A percentile compares a stretch with the other conserved stretches of the same genome.
Conservation (phyloP, 1,140 invertebrate genomes). For the Charaxes varanes region DNA sequence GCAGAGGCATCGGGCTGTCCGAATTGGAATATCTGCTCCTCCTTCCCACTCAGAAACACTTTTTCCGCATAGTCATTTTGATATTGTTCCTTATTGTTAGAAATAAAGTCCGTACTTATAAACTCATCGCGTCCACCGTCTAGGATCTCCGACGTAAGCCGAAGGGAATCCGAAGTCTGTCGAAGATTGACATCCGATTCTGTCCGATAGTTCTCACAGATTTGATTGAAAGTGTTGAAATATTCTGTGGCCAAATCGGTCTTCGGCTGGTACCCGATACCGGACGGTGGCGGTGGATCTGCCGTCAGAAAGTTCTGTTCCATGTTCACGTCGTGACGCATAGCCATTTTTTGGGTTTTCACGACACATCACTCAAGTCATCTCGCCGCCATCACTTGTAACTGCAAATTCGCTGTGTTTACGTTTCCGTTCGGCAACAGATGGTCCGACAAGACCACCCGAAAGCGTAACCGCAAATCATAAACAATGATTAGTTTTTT, state of each 20-base stretch:
- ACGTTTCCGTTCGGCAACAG: constrained; percentile 5
- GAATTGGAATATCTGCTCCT: constrained; percentile 59
- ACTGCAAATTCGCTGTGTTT: constrained; percentile 1
- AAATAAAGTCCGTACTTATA: constrained; percentile 50
- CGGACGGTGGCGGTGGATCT: constrained; percentile 45
- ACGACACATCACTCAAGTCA: constrained; percentile 13
- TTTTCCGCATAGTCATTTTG: constrained; percentile 33
- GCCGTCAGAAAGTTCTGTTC: constrained; percentile 51
- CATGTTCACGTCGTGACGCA: constrained; percentile 53
- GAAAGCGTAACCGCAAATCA: not conserved
- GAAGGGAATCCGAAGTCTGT: constrained; percentile 48
- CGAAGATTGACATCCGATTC: constrained; percentile 46
- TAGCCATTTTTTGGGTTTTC: constrained; percentile 14
- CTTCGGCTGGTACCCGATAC: constrained; percentile 40
- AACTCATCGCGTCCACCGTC: constrained; percentile 49
- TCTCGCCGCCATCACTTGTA: constrained; percentile 3
- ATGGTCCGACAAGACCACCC: constrained; percentile 1
- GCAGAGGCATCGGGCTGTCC: constrained; percentile 62
- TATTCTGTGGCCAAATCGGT: constrained; percentile 54
- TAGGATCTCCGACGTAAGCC: constrained; percentile 51
- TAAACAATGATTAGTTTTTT: too few relatives aligned
- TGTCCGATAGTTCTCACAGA: constrained; percentile 55
- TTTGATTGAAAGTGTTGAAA: constrained; percentile 65
- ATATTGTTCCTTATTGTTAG: constrained; percentile 14
- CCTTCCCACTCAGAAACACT: constrained; percentile 38